Percentiles rank a stretch among this genome's conserved stretches.
Conservation (phyloP, 2,797 vertebrate genomes). For the Molossus molossus region DNA sequence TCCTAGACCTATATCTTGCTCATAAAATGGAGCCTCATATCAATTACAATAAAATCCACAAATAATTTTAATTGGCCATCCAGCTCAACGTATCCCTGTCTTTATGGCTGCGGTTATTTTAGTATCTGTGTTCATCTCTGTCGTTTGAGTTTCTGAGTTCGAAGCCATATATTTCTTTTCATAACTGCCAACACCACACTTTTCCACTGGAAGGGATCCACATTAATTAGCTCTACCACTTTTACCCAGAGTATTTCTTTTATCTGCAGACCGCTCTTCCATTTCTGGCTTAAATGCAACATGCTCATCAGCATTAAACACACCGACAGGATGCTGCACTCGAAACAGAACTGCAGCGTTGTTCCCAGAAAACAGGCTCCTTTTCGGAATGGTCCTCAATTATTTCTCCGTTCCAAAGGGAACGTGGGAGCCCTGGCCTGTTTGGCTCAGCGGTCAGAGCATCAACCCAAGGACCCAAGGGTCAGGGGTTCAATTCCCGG, state of each 20-base stretch:
- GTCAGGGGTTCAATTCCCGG: too few relatives aligned
- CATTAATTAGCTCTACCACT: conserved; percentile 32
- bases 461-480: too few relatives aligned
- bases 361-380: conserved; percentile 71
- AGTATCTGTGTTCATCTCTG: conserved; percentile 13
- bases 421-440: too few relatives aligned
- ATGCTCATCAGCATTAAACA: conserved; percentile 68
- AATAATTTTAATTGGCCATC: not conserved
- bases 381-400: conserved; percentile 74
- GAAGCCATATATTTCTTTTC: conserved; percentile 26
- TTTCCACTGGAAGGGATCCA: conserved; percentile 49
- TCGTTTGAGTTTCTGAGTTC: conserved; percentile 35
- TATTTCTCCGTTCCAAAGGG: conserved; percentile 77
- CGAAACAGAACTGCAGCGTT: conserved; percentile 65
- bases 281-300: conserved; percentile 62
- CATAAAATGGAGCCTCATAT: not conserved
- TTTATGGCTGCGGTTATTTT: not conserved
- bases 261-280: conserved; percentile 49
- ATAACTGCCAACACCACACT: not conserved
- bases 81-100: not conserved
- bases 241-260: conserved; percentile 47
- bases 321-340: conserved; percentile 48
- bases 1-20: not conserved
- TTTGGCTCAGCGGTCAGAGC: too few relatives aligned
- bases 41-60: not conserved